Evolutionary conservation across 2,797 vertebrate species (phyloP).

Genomic region (Anguilla megastoma): DNA sequence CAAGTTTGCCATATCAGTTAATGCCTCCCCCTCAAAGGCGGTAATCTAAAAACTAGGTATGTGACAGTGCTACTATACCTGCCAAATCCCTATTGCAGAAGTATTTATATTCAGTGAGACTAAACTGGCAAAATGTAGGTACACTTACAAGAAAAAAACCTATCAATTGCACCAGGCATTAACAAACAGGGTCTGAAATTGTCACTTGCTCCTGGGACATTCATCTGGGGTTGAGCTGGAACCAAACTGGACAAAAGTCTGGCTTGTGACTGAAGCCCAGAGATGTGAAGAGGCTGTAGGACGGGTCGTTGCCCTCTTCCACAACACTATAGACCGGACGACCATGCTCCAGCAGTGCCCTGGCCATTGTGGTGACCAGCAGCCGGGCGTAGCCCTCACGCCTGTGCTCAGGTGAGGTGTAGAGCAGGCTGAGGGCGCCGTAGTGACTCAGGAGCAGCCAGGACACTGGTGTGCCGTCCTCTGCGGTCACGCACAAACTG

Average conservation of each 20-base stretch:
- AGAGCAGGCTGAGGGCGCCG: slow-evolving; percentile 53
- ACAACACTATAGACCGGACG: slow-evolving; percentile 46
- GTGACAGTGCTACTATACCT: too few relatives aligned
- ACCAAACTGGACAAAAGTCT: slow-evolving; percentile 27
- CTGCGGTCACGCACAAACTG: slow-evolving; percentile 37
- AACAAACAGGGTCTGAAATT: background rate
- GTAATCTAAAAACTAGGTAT: too few relatives aligned
- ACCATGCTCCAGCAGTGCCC: slow-evolving; percentile 27
- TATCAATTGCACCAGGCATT: background rate
- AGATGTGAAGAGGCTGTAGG: slow-evolving; percentile 37
- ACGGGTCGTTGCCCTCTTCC: slow-evolving; percentile 38
- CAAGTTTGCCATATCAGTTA: too few relatives aligned
- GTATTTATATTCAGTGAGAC: background rate
- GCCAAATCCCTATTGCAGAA: too few relatives aligned
- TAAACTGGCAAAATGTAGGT: background rate
- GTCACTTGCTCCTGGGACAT: too few relatives aligned
- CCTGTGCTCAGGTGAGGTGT: slow-evolving; percentile 42
- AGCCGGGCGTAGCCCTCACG: slow-evolving; percentile 31
- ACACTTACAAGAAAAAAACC: too few relatives aligned
- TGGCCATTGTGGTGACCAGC: slow-evolving; percentile 36
- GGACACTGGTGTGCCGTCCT: slow-evolving; percentile 35
- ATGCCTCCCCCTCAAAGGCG: too few relatives aligned
- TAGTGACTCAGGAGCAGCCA: slow-evolving; percentile 46
- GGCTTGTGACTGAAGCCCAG: slow-evolving; percentile 38
- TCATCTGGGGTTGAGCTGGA: slow-evolving; percentile 10